phyloP scores from a whole-genome alignment of 2,113 vertebrate genomes.

The Cairina moschata region DNA sequence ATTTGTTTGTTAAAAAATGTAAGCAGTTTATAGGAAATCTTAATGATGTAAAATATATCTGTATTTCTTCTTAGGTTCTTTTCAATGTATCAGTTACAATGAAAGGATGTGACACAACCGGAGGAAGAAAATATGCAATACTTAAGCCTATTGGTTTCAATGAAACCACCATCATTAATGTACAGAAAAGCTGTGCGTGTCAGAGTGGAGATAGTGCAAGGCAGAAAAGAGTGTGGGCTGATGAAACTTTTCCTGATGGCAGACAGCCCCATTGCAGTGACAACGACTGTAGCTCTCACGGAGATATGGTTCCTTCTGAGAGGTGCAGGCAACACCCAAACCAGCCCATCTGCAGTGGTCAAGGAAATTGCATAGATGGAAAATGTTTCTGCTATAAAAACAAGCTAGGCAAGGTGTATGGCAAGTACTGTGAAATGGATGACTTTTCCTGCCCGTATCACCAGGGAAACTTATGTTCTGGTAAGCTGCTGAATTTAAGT shows the following conservation, averaged over 20 bases:
- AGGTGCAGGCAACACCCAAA: constrained; percentile 74
- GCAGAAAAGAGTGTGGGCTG: constrained; percentile 75
- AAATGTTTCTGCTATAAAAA: constrained; percentile 88
- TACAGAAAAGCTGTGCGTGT: constrained; percentile 85
- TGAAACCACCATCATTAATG: constrained; percentile 84
- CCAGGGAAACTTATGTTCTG: constrained; percentile 86
- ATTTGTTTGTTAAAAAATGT: background rate
- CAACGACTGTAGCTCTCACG: constrained; percentile 53
- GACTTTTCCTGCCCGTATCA: constrained; percentile 94
- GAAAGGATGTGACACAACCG: constrained; percentile 79
- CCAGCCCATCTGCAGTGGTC: constrained; percentile 85
- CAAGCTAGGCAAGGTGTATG: constrained; percentile 87
- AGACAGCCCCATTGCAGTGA: constrained; percentile 61
- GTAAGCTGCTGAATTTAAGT: constrained; percentile 73
- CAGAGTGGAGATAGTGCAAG: constrained; percentile 70
- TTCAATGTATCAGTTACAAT: constrained; percentile 91
- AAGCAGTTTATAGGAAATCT: background rate
- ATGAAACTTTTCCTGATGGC: constrained; percentile 65
- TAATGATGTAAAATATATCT: background rate
- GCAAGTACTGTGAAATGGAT: constrained; percentile 93
- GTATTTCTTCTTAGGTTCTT: constrained; percentile 80
- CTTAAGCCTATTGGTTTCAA: constrained; percentile 95
- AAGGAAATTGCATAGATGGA: constrained; percentile 88
- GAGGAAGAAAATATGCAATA: constrained; percentile 77
- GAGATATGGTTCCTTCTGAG: constrained; percentile 32